These are phyloP conservation scores for Callimorpha dominula DNA, from an alignment of 2,888 invertebrate species.

Conservation along the genomic window DNA sequence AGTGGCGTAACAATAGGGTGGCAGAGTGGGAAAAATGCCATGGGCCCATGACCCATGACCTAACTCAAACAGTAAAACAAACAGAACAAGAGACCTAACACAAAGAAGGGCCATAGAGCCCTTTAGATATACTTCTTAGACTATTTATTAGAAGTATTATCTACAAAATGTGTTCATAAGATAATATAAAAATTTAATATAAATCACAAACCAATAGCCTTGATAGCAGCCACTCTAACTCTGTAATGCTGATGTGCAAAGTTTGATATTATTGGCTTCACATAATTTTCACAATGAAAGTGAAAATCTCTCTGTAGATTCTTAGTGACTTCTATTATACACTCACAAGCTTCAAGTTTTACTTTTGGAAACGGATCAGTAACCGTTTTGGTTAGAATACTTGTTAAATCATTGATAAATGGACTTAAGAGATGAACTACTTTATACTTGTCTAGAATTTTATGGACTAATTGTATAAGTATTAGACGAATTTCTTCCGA, in stretches of 20 bases:
- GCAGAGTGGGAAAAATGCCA: no score
- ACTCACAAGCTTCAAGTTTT: conserved; percentile 91
- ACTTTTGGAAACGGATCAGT: conserved; percentile 93
- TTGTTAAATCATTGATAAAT: conserved; percentile 92
- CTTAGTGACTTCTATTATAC: conserved; percentile 89
- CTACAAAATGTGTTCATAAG: neutral
- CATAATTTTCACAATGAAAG: conserved; percentile 90
- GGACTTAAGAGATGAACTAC: conserved; percentile 87
- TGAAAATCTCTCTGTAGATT: conserved; percentile 90
- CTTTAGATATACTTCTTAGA: no score
- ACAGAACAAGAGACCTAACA: no score
- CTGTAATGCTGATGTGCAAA: conserved; percentile 94
- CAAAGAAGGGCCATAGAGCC: no score
- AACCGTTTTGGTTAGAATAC: conserved; percentile 90
- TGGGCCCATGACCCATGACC: no score
- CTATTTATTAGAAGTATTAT: no score
- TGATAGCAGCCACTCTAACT: conserved; percentile 91
- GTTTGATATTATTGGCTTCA: conserved; percentile 91
- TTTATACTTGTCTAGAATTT: conserved; percentile 89
- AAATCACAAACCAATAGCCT: conserved; percentile 88
- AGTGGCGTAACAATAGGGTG: no score
- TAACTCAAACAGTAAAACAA: no score
- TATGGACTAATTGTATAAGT: conserved; percentile 88
- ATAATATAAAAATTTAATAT: neutral
- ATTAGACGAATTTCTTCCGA: conserved; percentile 93